Percentiles rank a stretch among this genome's conserved stretches.
Conservation (phyloP, 2,888 invertebrate species). For the Mythimna lalbum region DNA sequence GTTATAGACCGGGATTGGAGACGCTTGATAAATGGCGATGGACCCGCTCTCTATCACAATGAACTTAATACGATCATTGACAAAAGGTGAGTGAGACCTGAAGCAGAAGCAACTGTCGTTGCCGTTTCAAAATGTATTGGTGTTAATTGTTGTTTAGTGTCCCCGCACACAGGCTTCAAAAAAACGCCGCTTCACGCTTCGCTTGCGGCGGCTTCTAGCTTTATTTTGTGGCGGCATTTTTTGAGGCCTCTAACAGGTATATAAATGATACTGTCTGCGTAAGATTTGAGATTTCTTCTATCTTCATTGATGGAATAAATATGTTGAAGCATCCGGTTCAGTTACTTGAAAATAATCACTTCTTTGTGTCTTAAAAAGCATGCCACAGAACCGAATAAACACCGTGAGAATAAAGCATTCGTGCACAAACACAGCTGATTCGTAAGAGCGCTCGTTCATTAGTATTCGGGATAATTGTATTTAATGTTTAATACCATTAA, state of each 20-base stretch:
- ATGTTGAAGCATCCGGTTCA: conserved; percentile 4
- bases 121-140: not conserved
- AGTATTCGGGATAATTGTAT: conserved; percentile 71
- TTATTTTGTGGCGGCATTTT: too few relatives aligned
- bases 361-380: not conserved
- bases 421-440: conserved; percentile 66
- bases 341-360: conserved; percentile 15
- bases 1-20: conserved; percentile 19
- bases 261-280: not conserved
- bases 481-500: conserved; percentile 71
- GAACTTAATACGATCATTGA: conserved; percentile 10
- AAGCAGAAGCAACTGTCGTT: not conserved
- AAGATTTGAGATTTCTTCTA: not conserved
- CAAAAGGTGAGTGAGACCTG: not conserved
- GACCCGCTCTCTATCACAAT: not conserved
- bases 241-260: too few relatives aligned
- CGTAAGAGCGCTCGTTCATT: conserved; percentile 66
- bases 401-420: conserved; percentile 64
- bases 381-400: not conserved
- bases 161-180: too few relatives aligned
- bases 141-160: not conserved
- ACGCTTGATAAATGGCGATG: conserved; percentile 32
- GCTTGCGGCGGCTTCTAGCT: too few relatives aligned
- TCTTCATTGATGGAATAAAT: not conserved
- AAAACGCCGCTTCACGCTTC: too few relatives aligned